Conservation (phyloP, 2,113 vertebrate genomes). For the Siphamia tubifer region DNA sequence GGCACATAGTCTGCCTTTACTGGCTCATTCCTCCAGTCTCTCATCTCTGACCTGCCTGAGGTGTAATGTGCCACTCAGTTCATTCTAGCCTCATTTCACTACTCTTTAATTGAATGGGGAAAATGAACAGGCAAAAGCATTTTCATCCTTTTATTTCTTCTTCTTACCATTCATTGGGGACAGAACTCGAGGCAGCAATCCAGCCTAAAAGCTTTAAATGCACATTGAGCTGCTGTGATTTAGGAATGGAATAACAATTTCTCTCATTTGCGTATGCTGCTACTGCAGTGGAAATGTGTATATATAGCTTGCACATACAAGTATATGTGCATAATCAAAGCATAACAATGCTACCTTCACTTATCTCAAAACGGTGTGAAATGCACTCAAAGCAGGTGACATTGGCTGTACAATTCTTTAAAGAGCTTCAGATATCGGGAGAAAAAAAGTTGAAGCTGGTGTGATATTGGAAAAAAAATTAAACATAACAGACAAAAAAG, state of each 20-base stretch:
- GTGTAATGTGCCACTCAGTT: constrained; percentile 47
- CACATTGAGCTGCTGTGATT: neutral
- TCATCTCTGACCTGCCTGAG: constrained; percentile 34
- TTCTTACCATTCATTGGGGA: constrained; percentile 25
- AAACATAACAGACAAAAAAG: neutral
- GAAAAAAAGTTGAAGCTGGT: neutral
- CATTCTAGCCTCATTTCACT: constrained; percentile 61
- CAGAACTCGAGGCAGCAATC: constrained; percentile 29
- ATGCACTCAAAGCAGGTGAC: constrained; percentile 8
- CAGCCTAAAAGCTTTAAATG: constrained; percentile 10
- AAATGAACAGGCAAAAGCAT: constrained; percentile 33
- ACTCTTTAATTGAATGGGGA: constrained; percentile 52
- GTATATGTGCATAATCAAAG: neutral
- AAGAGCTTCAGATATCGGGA: constrained; percentile 5
- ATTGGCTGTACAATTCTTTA: constrained; percentile 1
- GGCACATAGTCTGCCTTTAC: constrained; percentile 2
- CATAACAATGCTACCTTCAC: neutral
- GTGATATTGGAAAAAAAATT: neutral
- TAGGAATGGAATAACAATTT: constrained; percentile 15
- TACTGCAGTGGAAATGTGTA: too few relatives aligned
- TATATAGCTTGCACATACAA: too few relatives aligned
- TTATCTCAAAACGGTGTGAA: constrained; percentile 7
- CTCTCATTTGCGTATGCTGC: neutral
- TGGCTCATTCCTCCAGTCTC: constrained; percentile 29
- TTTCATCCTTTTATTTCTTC: constrained; percentile 23